Evolutionary conservation across 2,113 vertebrate genomes (phyloP), one percentile per base, ranked within the genome.

Genomic region (Microcebus griseorufus): DNA sequence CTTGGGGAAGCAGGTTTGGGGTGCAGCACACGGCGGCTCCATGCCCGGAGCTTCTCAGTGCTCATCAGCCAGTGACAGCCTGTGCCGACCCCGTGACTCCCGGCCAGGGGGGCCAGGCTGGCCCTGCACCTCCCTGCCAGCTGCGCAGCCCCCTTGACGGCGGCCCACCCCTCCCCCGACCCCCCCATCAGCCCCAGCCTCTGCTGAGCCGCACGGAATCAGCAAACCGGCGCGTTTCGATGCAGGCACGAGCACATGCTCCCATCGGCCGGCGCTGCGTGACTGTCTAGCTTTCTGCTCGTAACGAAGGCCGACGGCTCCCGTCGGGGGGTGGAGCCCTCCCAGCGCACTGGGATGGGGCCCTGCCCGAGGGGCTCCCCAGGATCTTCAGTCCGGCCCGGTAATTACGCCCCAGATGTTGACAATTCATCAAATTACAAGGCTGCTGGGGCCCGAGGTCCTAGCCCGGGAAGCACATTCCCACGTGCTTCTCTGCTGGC

Each of bases 341-440:
- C 27, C 34, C 42, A 83, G 73, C 9, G 75, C 86, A 17, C 37
- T 0, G 34, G 88, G 58, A 20, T 4, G 0, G 48, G 92, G 84
- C 58, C 90, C 58, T 84, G 55, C 45, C 79, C 16, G 80, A 79
- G 55, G 73, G 72, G 37, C 51, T 96, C 79, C 88, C 92, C 65
- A 55, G 88, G 92, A 93, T 95, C 93, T 94, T 88, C 95, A 94
- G 93, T 79, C 91, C 76, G 83, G 62, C 53, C 95, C 78, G 70
- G 96, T 92, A 96, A 96, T 96, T 93, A 97, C 1, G 55, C 51
- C 67, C 64, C 42, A 97, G 87, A 98, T 96, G 94, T 73, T 94
- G 96, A 86, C 95, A 97, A 97, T 97, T 96, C 97, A 93, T 93
- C 70, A 84, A 97, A 96, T 97, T 95, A 97, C 58, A 93, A 97